Evolutionary conservation across 1,140 invertebrate genomes (phyloP).

Genomic region (Calephelis nemesis): DNA sequence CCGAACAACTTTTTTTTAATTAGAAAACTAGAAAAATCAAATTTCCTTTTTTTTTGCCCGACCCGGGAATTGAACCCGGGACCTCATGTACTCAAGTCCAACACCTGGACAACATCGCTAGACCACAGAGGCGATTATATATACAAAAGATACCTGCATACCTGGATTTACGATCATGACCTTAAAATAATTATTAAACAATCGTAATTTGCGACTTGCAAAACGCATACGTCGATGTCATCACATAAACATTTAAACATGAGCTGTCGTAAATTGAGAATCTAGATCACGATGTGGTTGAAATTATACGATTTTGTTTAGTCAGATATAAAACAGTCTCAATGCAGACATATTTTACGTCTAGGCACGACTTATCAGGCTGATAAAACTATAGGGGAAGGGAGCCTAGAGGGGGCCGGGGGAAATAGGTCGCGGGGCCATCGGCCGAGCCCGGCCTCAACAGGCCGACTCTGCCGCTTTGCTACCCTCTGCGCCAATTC

Average conservation of each 20-base stretch:
- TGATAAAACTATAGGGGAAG: conserved; percentile 59
- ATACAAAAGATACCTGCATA: too few relatives aligned
- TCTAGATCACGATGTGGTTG: conserved; percentile 1
- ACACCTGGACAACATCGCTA: too few relatives aligned
- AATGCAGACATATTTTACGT: conserved; percentile 23
- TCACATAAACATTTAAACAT: conserved; percentile 23
- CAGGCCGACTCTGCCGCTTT: conserved; percentile 43
- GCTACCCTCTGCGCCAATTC: conserved; percentile 45
- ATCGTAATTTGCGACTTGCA: not conserved
- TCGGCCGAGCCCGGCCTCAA: conserved; percentile 59
- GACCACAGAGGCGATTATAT: too few relatives aligned
- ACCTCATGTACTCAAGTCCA: too few relatives aligned
- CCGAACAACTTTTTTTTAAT: too few relatives aligned
- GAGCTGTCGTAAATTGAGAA: conserved; percentile 8
- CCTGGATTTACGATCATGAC: too few relatives aligned
- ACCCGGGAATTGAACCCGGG: too few relatives aligned
- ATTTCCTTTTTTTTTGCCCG: too few relatives aligned
- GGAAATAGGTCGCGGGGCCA: conserved; percentile 70
- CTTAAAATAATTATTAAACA: not conserved
- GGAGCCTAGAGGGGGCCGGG: conserved; percentile 42
- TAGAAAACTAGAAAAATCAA: too few relatives aligned
- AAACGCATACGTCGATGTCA: conserved; percentile 37
- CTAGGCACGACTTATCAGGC: conserved; percentile 46
- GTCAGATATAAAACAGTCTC: conserved; percentile 15
- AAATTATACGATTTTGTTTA: conserved; percentile 1